Base-by-base conservation (phyloP, 2,888 invertebrate genomes). In the Adelphocoris suturalis region DNA sequence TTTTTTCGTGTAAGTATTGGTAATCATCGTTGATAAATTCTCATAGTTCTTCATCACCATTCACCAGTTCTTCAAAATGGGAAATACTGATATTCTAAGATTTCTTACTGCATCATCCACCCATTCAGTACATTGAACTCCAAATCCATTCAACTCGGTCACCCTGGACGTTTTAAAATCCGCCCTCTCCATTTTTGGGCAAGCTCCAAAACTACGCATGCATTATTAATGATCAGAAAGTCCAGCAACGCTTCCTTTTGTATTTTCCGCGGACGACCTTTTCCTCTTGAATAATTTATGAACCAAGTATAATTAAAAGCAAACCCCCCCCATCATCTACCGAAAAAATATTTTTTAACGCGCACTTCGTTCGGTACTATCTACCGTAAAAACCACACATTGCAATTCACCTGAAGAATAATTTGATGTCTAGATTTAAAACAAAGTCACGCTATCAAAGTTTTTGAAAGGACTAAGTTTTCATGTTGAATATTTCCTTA, bases 181-280 rank as follows among this genome's bases (percentile, higher is more conserved):
- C 19, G n/a, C 68, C 68, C 68, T 68, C 68, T 4, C 68, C 68
- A 68, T 27, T 68, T 68, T 68, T 68, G 68, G 68, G 3, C 68
- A 9, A 68, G 68, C 68, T 68, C 68, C 68, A 68, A 61, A 68
- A 68, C 68, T 68, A 68, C 68, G 23, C 68, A 68, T 68, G 68
- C 68, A 68, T 68, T 68, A 68, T 68, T 68, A 68, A 68, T 68
- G 68, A 68, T 68, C 68, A 68, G 68, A 68, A 68, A 68, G 68
- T 68, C 68, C 11, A 2, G 23, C 19, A 23, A 12, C 68, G 19
- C 19, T 19, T 68, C 27, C 68, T 68, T 68, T 68, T 68, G 68
- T 68, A 68, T 68, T 68, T 68, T 68, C 23, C 68, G 68, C 68
- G 23, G 11, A 23, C 68, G 68, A 68, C 68, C 68, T 68, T 68